These are phyloP conservation scores for Sepiola atlantica DNA, from an alignment of 2,888 invertebrate genomes.

Conservation along the genomic window DNA sequence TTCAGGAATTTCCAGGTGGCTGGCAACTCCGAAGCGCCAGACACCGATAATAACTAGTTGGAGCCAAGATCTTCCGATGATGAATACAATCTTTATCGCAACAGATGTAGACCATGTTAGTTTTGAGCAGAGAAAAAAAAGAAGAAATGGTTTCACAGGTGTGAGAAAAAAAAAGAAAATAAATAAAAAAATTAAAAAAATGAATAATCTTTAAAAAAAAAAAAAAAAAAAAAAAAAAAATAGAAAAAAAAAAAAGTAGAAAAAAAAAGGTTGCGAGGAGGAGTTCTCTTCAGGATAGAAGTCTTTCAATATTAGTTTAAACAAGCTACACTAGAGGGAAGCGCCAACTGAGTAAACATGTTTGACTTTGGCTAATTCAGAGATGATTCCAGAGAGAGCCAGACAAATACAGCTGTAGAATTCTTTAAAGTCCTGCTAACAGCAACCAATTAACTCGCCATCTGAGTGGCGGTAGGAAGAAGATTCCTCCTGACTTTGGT, in stretches of 20 bases:
- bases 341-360: neutral
- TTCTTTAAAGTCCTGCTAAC: conserved; percentile 16
- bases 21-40: neutral
- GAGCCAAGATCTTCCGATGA: neutral
- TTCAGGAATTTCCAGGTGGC: neutral
- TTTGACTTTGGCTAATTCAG: neutral
- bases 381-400: neutral
- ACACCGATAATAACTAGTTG: neutral
- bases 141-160: neutral
- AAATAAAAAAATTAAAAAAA: too few relatives aligned
- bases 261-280: neutral
- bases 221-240: neutral
- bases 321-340: neutral
- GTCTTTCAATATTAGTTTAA: neutral
- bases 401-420: neutral
- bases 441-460: neutral
- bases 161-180: too few relatives aligned
- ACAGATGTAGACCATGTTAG: neutral
- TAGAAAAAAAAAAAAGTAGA: neutral
- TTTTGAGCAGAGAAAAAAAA: too few relatives aligned
- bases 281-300: neutral
- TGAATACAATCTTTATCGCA: neutral
- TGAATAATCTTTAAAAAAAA: neutral
- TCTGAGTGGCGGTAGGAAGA: neutral
- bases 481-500: neutral